A percentile compares a stretch with the other conserved stretches of the same genome.
Conservation (phyloP, 1,140 invertebrate species). For the Contarinia nasturtii region DNA sequence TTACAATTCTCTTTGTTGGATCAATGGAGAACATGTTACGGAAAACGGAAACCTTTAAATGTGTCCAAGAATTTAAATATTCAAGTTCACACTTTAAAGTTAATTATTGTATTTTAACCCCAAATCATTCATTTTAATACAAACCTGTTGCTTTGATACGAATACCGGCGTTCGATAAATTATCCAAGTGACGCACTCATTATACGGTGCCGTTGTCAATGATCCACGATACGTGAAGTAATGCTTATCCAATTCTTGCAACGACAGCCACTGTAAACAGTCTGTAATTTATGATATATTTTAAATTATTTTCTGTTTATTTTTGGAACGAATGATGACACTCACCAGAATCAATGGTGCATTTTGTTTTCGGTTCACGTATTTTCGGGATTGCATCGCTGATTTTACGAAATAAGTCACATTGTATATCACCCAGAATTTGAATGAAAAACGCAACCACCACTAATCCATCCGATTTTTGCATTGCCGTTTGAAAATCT, state of each 20-base stretch:
- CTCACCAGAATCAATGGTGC: constrained; percentile 20
- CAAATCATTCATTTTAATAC: too few relatives aligned
- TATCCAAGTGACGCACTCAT: constrained; percentile 53
- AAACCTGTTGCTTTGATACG: constrained; percentile 48
- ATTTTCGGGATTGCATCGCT: constrained; percentile 22
- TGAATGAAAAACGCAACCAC: constrained; percentile 56
- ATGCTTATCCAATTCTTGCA: constrained; percentile 23
- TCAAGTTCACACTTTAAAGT: too few relatives aligned
- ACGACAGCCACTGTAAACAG: constrained; percentile 21
- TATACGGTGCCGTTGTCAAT: constrained; percentile 45
- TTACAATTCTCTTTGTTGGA: too few relatives aligned
- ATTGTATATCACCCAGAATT: constrained; percentile 25
- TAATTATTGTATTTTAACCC: too few relatives aligned
- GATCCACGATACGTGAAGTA: constrained; percentile 36
- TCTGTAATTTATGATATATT: constrained; percentile 7
- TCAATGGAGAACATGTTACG: too few relatives aligned
- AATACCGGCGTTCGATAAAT: constrained; percentile 49
- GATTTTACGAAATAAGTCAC: constrained; percentile 23
- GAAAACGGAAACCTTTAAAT: too few relatives aligned
- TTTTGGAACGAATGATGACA: too few relatives aligned
- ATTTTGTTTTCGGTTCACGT: constrained; percentile 20
- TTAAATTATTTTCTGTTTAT: too few relatives aligned
- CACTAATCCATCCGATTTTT: constrained; percentile 53
- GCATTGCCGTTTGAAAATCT: constrained; percentile 40
- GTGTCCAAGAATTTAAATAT: too few relatives aligned